Conservation (phyloP, 2,113 vertebrate genomes). For the sheep (Ovis aries) region DNA sequence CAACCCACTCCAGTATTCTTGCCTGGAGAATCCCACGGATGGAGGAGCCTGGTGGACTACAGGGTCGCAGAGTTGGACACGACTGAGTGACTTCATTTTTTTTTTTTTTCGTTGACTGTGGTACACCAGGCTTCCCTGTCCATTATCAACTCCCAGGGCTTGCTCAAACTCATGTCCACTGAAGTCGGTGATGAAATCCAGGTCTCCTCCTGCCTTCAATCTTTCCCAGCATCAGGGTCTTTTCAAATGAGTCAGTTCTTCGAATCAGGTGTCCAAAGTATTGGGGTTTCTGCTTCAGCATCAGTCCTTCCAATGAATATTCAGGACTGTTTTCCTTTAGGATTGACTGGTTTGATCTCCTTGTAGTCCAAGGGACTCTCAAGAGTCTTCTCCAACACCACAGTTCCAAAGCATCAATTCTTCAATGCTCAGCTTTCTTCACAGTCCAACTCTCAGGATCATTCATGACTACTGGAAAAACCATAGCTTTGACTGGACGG, state of each 20-base stretch:
- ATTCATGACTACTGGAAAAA: not conserved
- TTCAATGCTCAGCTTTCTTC: not conserved
- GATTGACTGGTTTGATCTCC: not conserved
- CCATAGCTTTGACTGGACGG: not conserved
- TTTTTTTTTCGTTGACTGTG: not conserved
- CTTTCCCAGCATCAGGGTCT: not conserved
- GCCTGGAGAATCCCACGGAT: too few relatives aligned
- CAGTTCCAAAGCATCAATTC: not conserved
- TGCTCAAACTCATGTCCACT: not conserved
- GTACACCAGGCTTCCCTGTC: not conserved
- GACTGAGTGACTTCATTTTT: too few relatives aligned
- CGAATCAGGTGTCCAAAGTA: not conserved
- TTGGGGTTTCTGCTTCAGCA: not conserved
- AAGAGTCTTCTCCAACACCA: not conserved
- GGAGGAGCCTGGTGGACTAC: too few relatives aligned
- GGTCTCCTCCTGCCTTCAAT: not conserved
- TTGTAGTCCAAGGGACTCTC: not conserved
- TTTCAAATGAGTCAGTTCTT: not conserved
- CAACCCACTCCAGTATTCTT: too few relatives aligned
- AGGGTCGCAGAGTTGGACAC: too few relatives aligned
- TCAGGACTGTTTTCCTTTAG: not conserved
- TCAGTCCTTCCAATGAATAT: not conserved
- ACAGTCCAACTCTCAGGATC: not conserved
- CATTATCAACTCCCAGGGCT: not conserved
- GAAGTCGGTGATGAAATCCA: not conserved